Base-by-base conservation (phyloP, 2,888 invertebrate species). In the Callyntrura guangdongensis region DNA sequence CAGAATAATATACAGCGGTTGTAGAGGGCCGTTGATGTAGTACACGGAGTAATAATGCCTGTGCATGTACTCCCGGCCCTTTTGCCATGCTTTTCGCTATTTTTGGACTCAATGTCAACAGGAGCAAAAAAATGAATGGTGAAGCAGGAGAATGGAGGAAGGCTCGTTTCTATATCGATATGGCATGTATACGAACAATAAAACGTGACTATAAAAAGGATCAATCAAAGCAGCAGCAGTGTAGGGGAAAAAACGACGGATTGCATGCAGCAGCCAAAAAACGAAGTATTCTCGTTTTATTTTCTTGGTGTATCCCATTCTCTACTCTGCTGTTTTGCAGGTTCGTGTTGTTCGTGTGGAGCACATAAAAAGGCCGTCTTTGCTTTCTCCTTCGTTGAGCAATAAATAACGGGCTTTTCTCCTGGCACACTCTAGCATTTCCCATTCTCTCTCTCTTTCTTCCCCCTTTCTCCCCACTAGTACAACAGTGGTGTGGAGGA, bases 401-500 rank as follows among this genome's bases (percentile, higher is more conserved):
- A 81, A 88, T 88, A 88, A 88, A 88, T 88, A 88, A 88, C 82
- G 56, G 88, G 67, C 72, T 82, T 88, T 88, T 56, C 82, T 81
- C 72, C 72, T 82, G 88, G 87, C 87, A 87, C 87, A 36, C 64
- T 61, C 82, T 53, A 79, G 53, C 72, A 45, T 79, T 79, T 82
- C 17, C 20, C 61, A 14, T 61, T 36, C 61, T 20, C 49, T 12
- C 17, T 49, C 49, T 20, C 11, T n/a, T n/a, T n/a, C n/a, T n/a
- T 11, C 49, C 36, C 36, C 6, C 36, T 6, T 36, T 36, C 36
- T 6, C 36, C 36, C 36, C 36, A 36, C 36, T 36, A 69, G 36
- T 67, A 67, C 12, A 67, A 22, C 22, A 1, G 67, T 67, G 22
- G 20, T 67, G 27, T n/a, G n/a, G 2, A 53, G 1, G 53, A 12